Evolutionary conservation across 2,797 vertebrate genomes (phyloP), one percentile per base, ranked within the genome.

Genomic region (Labroides dimidiatus): DNA sequence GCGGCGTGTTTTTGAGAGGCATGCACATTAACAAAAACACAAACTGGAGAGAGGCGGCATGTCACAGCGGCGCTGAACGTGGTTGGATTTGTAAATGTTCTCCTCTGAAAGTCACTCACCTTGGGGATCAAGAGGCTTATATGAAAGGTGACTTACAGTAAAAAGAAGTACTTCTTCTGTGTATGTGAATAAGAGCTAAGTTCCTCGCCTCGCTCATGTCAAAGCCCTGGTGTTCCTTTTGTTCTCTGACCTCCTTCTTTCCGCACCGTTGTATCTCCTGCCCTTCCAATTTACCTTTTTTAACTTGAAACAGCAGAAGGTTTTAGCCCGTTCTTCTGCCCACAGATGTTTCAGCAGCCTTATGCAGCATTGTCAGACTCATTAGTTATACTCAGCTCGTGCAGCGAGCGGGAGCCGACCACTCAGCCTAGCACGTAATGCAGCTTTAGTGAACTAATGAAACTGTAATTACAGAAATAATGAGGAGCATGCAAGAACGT

Each of bases 381-480:
- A 90, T 91, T 91, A 89, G 85, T 88, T 87, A 78, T 61, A 85
- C 73, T 80, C 71, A 73, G 80, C 51, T 64, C 36, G 13, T 65
- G 77, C 50, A 9, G 58, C 13, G 55, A 77, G 77, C 58, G 62
- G 62, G 74, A 84, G 78, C 84, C 77, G 74, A 66, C 79, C 69
- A 85, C 81, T 86, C 82, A 72, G 85, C 78, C 55, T 67, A 45
- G 77, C 85, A 69, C 51, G 54, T 87, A 83, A 89, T 87, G 84
- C 74, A 11, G 79, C 79, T 87, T 85, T 86, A 80, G 82, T 80
- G 75, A 85, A 73, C 81, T 86, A 90, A 91, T 90, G 87, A 88
- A 89, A 90, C 33, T 77, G 72, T 89, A 90, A 91, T 91, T 87
- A 87, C 72, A 86, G 84, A 90, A 87, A 89, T 90, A 90, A 92